phyloP scores from a whole-genome alignment of 2,797 vertebrate genomes.

The Protonibea diacanthus region DNA sequence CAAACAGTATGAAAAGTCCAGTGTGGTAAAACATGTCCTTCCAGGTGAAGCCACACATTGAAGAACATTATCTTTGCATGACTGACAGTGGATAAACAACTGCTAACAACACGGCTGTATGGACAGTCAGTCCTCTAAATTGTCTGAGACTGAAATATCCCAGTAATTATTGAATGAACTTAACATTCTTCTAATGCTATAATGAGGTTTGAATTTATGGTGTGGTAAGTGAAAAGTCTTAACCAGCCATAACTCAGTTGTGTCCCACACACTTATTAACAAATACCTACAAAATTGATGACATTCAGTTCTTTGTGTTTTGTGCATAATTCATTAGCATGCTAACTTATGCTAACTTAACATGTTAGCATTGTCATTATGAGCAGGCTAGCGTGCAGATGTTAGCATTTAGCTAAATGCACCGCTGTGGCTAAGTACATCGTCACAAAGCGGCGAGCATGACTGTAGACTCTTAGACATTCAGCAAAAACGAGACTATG shows the following conservation, averaged over 20 bases:
- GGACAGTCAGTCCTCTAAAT: background rate
- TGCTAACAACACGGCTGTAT: background rate
- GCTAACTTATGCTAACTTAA: too few species aligned
- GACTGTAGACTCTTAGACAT: conserved; percentile 1
- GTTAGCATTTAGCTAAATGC: conserved; percentile 7
- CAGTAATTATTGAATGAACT: background rate
- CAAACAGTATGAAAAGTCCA: background rate
- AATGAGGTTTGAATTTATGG: background rate
- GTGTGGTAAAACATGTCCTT: background rate
- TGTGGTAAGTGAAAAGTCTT: background rate
- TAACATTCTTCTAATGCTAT: background rate
- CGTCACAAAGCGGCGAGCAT: conserved; percentile 3
- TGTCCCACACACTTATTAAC: background rate
- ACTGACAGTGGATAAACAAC: background rate
- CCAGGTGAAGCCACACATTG: background rate
- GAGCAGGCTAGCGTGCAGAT: background rate
- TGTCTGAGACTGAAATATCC: background rate
- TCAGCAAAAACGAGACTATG: too few species aligned
- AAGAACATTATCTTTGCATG: conserved; percentile 4
- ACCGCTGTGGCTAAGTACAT: background rate
- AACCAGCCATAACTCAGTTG: background rate
- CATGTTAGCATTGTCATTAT: background rate
- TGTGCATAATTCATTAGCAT: too few species aligned
- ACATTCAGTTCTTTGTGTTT: background rate
- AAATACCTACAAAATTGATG: background rate